Evolutionary conservation across 2,113 vertebrate genomes (phyloP).

Genomic region (Colinus virginianus): DNA sequence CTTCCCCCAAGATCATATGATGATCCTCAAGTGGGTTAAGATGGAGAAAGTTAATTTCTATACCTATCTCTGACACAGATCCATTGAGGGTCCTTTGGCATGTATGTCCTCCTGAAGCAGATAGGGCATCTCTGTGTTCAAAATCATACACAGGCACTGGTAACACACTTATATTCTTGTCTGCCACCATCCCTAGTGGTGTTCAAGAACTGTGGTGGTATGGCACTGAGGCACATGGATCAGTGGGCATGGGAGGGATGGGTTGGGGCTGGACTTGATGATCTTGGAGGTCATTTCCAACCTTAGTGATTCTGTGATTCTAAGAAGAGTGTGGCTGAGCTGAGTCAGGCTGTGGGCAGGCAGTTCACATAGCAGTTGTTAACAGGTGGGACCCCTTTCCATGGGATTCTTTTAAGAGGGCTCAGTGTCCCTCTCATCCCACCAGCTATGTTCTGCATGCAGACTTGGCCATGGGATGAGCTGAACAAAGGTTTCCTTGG

Average conservation of each 20-base stretch:
- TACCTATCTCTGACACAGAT: neutral
- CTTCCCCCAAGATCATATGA: neutral
- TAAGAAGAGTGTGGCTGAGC: neutral
- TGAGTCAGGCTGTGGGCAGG: neutral
- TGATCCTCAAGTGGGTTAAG: neutral
- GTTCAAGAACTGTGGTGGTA: neutral
- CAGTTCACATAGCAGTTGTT: neutral
- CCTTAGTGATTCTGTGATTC: no score
- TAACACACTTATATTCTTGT: neutral
- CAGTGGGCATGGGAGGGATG: neutral
- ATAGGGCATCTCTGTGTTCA: accelerated
- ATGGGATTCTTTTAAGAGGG: neutral
- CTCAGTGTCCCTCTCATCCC: neutral
- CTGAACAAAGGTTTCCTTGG: neutral
- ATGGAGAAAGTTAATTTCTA: neutral
- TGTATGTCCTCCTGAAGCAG: accelerated
- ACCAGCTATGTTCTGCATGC: neutral
- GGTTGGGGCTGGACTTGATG: neutral
- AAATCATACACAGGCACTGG: accelerated
- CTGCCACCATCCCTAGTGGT: neutral
- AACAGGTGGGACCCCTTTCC: neutral
- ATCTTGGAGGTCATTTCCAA: neutral
- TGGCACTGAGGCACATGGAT: neutral
- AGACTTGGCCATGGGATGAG: neutral
- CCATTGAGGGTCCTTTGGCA: accelerated